phyloP scores from a whole-genome alignment of 2,797 vertebrate genomes.

The Clangula hyemalis region DNA sequence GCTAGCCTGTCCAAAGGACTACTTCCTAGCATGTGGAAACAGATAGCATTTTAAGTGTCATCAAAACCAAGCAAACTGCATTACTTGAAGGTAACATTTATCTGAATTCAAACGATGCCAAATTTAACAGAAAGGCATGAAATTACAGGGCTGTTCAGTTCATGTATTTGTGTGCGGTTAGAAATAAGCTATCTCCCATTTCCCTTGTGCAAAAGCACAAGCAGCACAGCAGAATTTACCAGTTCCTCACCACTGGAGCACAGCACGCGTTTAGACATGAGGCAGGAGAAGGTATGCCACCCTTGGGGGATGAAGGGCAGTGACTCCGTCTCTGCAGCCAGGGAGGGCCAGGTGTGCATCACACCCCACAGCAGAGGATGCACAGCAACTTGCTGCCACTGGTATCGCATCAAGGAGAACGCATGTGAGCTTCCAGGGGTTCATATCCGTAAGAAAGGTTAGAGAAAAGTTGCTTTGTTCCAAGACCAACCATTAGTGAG shows the following conservation, averaged over 20 bases:
- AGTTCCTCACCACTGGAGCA: background rate
- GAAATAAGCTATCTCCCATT: background rate
- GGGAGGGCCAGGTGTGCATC: rapidly evolving
- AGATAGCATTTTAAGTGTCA: background rate
- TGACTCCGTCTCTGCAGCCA: too few relatives aligned
- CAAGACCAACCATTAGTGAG: background rate
- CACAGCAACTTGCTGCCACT: background rate
- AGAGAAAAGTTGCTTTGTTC: background rate
- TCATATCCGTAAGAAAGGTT: background rate
- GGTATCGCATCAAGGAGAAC: background rate
- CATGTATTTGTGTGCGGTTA: rapidly evolving
- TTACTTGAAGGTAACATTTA: background rate
- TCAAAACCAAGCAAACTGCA: rapidly evolving
- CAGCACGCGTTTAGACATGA: rapidly evolving
- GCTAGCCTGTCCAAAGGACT: background rate
- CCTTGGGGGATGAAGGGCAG: background rate
- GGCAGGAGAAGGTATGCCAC: too few relatives aligned
- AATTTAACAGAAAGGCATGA: background rate
- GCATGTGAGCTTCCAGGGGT: rapidly evolving
- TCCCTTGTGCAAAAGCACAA: too few relatives aligned
- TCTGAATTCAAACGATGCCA: background rate
- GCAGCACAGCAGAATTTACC: background rate
- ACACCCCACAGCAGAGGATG: rapidly evolving
- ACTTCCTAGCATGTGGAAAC: background rate
- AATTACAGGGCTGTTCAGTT: too few relatives aligned